These are phyloP conservation scores for Irena cyanogastra DNA, from an alignment of 2,113 vertebrate genomes.

Conservation along the genomic window DNA sequence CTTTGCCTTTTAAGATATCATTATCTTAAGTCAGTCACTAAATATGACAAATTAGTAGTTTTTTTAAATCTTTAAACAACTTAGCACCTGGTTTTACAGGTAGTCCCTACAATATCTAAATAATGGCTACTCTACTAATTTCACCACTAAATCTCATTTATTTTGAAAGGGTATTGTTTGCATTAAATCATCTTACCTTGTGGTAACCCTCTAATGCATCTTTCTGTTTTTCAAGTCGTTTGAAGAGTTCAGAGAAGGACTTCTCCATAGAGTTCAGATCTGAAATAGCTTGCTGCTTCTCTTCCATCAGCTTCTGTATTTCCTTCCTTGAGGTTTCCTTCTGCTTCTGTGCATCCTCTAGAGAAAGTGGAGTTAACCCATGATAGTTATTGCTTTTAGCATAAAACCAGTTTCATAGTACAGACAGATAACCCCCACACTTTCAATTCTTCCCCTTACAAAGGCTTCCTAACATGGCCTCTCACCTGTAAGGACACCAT, in stretches of 20 bases:
- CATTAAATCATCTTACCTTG: conserved; percentile 68
- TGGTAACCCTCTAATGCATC: conserved; percentile 83
- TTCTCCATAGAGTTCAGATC: conserved; percentile 85
- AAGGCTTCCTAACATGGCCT: not conserved
- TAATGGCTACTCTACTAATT: not conserved
- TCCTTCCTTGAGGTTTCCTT: conserved; percentile 70
- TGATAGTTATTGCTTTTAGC: not conserved
- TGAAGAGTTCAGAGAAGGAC: conserved; percentile 88
- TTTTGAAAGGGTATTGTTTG: not conserved
- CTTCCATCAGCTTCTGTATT: conserved; percentile 70
- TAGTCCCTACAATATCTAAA: not conserved
- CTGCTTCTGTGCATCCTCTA: conserved; percentile 80
- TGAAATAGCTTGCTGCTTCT: conserved; percentile 79
- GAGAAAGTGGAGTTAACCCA: not conserved
- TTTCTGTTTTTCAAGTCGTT: conserved; percentile 90
- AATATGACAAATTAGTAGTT: not conserved
- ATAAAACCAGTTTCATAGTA: not conserved
- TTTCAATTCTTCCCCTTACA: not conserved
- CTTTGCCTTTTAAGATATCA: not conserved
- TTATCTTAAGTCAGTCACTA: not conserved
- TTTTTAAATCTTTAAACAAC: not conserved
- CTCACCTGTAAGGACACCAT: not conserved
- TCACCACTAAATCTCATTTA: not conserved
- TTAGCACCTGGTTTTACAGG: not conserved
- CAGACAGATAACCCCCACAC: not conserved